Conservation (phyloP, 2,888 invertebrate species). For the Drosophila incognita region DNA sequence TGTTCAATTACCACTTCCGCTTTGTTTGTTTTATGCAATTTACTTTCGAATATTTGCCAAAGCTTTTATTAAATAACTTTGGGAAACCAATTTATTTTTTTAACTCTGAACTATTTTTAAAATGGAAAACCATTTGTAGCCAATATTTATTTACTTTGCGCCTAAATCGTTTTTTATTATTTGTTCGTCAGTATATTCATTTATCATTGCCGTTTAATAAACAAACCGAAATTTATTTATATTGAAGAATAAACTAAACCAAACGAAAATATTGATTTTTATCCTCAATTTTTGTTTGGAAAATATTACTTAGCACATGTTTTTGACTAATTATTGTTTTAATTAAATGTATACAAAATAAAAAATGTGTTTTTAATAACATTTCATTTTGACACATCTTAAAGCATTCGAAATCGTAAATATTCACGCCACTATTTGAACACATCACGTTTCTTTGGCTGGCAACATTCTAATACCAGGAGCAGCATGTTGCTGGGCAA, state of each 20-base stretch:
- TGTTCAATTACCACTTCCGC: neutral
- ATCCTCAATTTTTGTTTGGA: neutral
- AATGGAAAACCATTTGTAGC: neutral
- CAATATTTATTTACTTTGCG: constrained; percentile 6
- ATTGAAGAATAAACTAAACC: neutral
- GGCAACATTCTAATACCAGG: constrained; percentile 18
- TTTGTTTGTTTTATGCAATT: neutral
- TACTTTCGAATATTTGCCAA: neutral
- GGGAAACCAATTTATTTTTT: neutral
- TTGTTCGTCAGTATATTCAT: constrained; percentile 1
- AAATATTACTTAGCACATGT: neutral
- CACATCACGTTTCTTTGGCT: neutral
- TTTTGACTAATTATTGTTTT: neutral
- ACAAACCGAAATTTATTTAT: neutral
- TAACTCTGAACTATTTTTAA: neutral
- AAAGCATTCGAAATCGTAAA: neutral
- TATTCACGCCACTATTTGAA: neutral
- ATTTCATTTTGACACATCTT: neutral
- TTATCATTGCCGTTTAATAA: constrained; percentile 6
- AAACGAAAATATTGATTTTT: neutral
- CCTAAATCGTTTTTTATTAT: constrained; percentile 3
- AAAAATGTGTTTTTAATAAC: too few species aligned
- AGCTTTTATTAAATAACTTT: neutral
- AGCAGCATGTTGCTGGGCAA: constrained; percentile 61
- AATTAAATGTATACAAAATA: neutral